A percentile compares a stretch with the other conserved stretches of the same genome.
These are phyloP conservation scores for Motacilla tschutschensis DNA, from an alignment of 2,113 vertebrate genomes.

Conservation along the genomic window DNA sequence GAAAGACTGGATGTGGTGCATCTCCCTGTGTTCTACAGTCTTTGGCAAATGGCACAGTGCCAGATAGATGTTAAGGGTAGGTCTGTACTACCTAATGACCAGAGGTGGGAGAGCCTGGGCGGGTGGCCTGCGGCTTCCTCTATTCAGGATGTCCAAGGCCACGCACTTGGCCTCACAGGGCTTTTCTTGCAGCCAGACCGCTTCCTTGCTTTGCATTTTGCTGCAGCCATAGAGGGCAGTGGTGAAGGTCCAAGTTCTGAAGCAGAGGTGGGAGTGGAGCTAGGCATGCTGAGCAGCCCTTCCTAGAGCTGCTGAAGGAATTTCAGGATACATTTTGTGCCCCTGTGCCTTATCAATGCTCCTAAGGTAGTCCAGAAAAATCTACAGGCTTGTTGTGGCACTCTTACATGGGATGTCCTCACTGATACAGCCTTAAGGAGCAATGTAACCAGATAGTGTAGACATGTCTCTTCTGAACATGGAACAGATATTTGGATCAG, in stretches of 20 bases:
- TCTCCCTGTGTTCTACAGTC: background rate
- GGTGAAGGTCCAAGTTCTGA: background rate
- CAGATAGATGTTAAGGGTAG: background rate
- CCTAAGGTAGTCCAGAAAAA: background rate
- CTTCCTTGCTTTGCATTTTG: background rate
- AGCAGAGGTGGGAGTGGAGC: background rate
- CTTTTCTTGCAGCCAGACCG: background rate
- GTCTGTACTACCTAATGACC: background rate
- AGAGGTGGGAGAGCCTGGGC: background rate
- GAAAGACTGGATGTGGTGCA: background rate
- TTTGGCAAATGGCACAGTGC: background rate
- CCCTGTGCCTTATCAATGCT: background rate
- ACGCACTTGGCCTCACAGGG: fast-evolving
- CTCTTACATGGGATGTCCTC: background rate
- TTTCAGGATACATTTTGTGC: background rate
- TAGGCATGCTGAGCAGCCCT: background rate
- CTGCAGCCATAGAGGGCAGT: background rate
- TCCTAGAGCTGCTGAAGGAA: background rate
- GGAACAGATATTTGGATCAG: background rate
- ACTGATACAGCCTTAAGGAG: background rate
- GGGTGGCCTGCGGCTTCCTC: background rate
- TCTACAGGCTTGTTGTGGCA: background rate
- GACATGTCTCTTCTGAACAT: background rate
- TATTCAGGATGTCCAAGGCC: background rate
- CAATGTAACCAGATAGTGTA: background rate